Conservation (phyloP, 2,888 invertebrate genomes). For the Caenorhabditis sp. region DNA sequence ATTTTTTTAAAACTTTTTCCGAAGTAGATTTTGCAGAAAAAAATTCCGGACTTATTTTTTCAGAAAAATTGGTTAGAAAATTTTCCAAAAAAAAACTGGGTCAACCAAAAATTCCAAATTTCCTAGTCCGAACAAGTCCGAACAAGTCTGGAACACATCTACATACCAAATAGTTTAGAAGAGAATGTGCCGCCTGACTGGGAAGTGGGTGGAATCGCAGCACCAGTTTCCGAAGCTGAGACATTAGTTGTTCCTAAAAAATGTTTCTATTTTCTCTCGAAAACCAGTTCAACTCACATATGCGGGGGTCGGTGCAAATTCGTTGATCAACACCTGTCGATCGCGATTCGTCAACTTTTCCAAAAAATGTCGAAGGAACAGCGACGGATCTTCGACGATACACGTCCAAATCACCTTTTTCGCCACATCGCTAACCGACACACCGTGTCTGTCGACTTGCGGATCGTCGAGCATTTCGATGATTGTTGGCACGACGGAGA, state of each 20-base stretch:
- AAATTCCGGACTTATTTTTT: too few relatives aligned
- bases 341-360: constrained; percentile 83
- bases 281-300: constrained; percentile 32
- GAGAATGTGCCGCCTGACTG: constrained; percentile 90
- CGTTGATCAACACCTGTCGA: constrained; percentile 66
- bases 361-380: constrained; percentile 88
- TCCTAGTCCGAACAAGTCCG: too few relatives aligned
- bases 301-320: constrained; percentile 36
- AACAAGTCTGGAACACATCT: too few relatives aligned
- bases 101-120: too few relatives aligned
- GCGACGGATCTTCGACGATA: constrained; percentile 93
- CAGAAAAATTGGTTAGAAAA: too few relatives aligned
- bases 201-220: constrained; percentile 76
- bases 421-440: constrained; percentile 91
- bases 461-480: constrained; percentile 93
- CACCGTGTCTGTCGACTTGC: constrained; percentile 90
- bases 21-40: too few relatives aligned
- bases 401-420: constrained; percentile 98
- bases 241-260: constrained; percentile 83
- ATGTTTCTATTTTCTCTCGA: neutral
- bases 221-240: constrained; percentile 89
- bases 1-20: too few relatives aligned
- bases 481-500: constrained; percentile 93
- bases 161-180: constrained; percentile 96
- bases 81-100: too few relatives aligned